Percentiles rank a stretch among this genome's conserved stretches.
Conservation (phyloP, 2,888 invertebrate genomes). For the Drosophila mulleri region DNA sequence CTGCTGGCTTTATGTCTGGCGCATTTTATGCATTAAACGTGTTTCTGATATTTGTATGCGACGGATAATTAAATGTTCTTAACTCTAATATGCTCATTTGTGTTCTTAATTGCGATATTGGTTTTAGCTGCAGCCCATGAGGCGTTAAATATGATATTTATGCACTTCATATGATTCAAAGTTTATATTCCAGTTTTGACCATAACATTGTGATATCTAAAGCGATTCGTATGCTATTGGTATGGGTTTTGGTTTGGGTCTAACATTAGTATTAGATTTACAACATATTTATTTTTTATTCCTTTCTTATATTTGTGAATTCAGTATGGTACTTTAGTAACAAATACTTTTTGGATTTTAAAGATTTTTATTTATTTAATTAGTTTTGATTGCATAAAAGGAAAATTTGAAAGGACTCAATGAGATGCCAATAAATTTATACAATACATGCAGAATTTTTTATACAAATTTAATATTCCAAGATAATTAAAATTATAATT, state of each 20-base stretch:
- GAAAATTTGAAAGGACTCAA: no score
- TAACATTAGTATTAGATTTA: neutral
- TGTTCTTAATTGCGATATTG: neutral
- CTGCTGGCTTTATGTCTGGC: slow-evolving; percentile 20
- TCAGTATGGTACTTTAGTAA: no score
- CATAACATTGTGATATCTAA: neutral
- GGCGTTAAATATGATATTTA: slow-evolving; percentile 5
- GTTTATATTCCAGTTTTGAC: slow-evolving; percentile 2
- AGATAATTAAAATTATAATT: no score
- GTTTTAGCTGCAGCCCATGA: neutral
- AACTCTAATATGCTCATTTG: slow-evolving; percentile 38
- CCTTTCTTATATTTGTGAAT: no score
- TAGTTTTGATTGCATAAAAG: no score
- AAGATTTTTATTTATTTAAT: no score
- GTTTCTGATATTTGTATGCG: slow-evolving; percentile 58
- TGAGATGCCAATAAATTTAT: no score
- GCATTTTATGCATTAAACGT: slow-evolving; percentile 64
- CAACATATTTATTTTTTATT: no score
- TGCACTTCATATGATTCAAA: neutral
- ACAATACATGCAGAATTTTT: no score
- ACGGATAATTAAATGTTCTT: slow-evolving; percentile 26
- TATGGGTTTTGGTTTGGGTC: neutral
- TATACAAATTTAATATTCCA: no score
- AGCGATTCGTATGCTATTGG: neutral
- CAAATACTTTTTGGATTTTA: no score